Conservation (phyloP, 2,888 invertebrate species). For the Phengaris arion region DNA sequence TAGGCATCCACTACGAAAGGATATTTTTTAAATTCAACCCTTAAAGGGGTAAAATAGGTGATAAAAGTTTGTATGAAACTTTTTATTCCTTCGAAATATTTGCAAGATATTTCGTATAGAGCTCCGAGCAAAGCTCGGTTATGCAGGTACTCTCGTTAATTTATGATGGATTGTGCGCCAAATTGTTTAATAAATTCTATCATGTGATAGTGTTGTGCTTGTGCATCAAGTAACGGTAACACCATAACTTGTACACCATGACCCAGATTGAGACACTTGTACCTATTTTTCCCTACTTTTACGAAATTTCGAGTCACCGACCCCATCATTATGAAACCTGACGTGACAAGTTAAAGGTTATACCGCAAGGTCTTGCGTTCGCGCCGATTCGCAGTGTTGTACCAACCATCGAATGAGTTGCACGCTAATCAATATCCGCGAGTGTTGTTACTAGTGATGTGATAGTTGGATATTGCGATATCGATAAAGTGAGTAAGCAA, state of each 20-base stretch:
- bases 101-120: no score
- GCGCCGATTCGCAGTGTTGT: constrained; percentile 50
- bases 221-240: constrained; percentile 14
- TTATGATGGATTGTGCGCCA: no score
- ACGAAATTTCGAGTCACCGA: constrained; percentile 31
- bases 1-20: no score
- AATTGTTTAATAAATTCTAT: no score
- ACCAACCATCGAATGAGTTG: constrained; percentile 40
- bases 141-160: no score
- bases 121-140: no score
- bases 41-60: no score
- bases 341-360: constrained; percentile 34
- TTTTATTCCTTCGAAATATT: no score
- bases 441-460: constrained; percentile 24
- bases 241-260: constrained; percentile 5
- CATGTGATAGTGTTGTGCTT: neutral
- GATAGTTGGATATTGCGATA: constrained; percentile 6
- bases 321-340: constrained; percentile 16
- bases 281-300: constrained; percentile 26
- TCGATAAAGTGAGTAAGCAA: constrained; percentile 13
- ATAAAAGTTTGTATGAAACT: no score
- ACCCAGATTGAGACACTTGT: neutral
- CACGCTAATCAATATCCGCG: constrained; percentile 37
- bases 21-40: no score
- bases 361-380: constrained; percentile 43